Conservation (phyloP, 2,888 invertebrate genomes). For the Pediacus dermestoides region DNA sequence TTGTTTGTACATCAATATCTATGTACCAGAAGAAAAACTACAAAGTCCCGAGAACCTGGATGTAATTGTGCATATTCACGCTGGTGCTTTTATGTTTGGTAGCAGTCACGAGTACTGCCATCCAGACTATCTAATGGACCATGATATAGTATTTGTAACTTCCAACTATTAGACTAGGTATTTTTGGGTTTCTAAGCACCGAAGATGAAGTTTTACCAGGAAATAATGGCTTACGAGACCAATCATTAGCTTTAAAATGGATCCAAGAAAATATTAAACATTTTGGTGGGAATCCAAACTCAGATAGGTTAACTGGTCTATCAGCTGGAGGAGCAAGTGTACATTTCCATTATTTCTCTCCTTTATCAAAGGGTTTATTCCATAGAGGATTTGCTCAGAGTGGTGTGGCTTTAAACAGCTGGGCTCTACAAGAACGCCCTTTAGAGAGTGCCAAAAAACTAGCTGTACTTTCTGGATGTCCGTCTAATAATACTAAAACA, state of each 20-base stretch:
- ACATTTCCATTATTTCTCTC: constrained; percentile 66
- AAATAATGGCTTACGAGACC: constrained; percentile 71
- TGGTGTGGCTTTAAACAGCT: constrained; percentile 37
- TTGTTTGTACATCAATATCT: constrained; percentile 49
- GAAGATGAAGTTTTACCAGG: constrained; percentile 65
- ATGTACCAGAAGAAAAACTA: background rate
- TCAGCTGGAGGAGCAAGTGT: constrained; percentile 71
- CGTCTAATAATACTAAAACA: constrained; percentile 21
- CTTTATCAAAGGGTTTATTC: constrained; percentile 55
- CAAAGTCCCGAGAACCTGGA: constrained; percentile 45
- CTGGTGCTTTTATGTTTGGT: constrained; percentile 63
- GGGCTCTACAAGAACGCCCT: constrained; percentile 33
- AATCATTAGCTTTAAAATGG: constrained; percentile 65
- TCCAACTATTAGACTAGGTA: constrained; percentile 59
- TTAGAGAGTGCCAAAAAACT: constrained; percentile 30
- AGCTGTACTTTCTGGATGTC: constrained; percentile 36
- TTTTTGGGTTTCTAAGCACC: constrained; percentile 66
- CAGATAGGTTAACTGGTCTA: constrained; percentile 62
- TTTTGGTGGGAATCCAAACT: constrained; percentile 67
- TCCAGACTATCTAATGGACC: constrained; percentile 57
- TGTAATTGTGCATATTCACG: constrained; percentile 61
- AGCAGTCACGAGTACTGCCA: constrained; percentile 52
- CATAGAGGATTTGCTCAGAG: constrained; percentile 39
- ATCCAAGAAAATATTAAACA: constrained; percentile 60
- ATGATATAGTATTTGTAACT: constrained; percentile 61